These are phyloP conservation scores for Gymnobelideus leadbeateri DNA, from an alignment of 2,113 vertebrate genomes.

Conservation along the genomic window DNA sequence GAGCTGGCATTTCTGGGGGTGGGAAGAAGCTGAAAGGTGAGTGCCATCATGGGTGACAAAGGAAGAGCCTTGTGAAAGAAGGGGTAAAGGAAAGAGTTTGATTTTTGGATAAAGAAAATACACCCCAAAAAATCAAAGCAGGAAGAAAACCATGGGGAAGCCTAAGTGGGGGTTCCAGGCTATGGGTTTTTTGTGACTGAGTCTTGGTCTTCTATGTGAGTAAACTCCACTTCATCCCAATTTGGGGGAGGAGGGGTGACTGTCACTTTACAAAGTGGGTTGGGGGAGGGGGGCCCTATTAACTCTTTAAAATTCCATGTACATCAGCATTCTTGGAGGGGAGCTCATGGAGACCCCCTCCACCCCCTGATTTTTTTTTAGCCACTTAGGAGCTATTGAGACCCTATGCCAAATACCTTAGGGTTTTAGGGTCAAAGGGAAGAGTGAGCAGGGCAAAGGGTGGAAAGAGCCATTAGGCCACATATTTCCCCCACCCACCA, in stretches of 20 bases:
- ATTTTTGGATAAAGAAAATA: slow-evolving; percentile 27
- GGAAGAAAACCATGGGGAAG: slow-evolving; percentile 55
- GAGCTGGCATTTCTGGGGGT: slow-evolving; percentile 69
- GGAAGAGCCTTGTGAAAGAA: slow-evolving; percentile 47
- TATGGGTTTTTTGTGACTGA: slow-evolving; percentile 66
- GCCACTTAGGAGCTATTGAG: slow-evolving; percentile 13
- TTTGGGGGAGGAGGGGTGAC: not conserved
- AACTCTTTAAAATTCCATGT: slow-evolving; percentile 63
- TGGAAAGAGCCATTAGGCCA: slow-evolving; percentile 58
- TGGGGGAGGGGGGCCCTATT: slow-evolving; percentile 41
- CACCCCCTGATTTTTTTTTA: not conserved
- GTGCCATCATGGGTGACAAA: not conserved
- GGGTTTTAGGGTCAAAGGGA: slow-evolving; percentile 44
- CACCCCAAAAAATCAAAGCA: slow-evolving; percentile 61
- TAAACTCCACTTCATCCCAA: slow-evolving; percentile 65
- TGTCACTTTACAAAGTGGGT: not conserved
- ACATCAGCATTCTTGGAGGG: slow-evolving; percentile 37
- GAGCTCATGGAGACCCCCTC: slow-evolving; percentile 9
- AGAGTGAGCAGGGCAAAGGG: slow-evolving; percentile 5
- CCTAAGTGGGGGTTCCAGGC: slow-evolving; percentile 80
- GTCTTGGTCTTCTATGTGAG: slow-evolving; percentile 55
- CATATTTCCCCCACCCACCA: slow-evolving; percentile 23
- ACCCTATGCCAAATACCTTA: slow-evolving; percentile 23
- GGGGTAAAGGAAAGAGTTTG: slow-evolving; percentile 40
- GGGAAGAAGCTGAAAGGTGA: slow-evolving; percentile 64